Evolutionary conservation across 2,113 vertebrate genomes (phyloP), one percentile per base, ranked within the genome.

Genomic region (Sigmodon hispidus): DNA sequence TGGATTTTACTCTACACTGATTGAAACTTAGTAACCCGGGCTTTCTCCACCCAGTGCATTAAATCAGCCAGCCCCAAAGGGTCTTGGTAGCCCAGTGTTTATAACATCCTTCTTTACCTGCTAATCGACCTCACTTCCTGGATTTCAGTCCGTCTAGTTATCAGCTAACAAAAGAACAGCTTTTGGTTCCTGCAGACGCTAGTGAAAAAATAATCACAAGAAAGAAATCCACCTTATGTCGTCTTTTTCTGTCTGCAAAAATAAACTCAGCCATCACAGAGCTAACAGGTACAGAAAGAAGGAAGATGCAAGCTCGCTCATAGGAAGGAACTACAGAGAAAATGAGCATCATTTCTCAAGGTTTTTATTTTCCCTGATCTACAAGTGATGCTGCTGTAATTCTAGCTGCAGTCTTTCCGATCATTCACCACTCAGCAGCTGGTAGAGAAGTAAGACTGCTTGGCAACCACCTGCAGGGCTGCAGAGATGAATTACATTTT

Each of bases 401-500:
- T 98, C 98, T 98, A 98, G 96, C 99, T 98, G 98, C 98, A 97
- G 98, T 98, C 98, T 98, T 98, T 98, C 98, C 97, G 98, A 98
- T 98, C 98, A 97, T 98, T 98, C 98, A 98, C 98, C 97, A 98
- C 98, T 98, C 98, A 98, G 98, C 98, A 99, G 98, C 98, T 98
- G 98, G 98, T 98, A 97, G 98, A 98, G 98, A 98, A 98, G 98
- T 98, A 97, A 98, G 98, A 98, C 98, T 98, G 98, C 98, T 98
- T 98, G 98, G 98, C 98, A 98, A 98, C 98, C 98, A 98, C 98
- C 98, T 98, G 98, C 98, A 98, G 98, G 97, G 98, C 98, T 98
- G 98, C 98, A 98, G 98, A 98, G 98, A 99, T 99, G 99, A 99
- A 99, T 99, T 99, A 99, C 98, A 99, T 99, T 98, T 99, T 99